Evolutionary conservation across 2,113 vertebrate genomes (phyloP), one percentile per base, ranked within the genome.

Genomic region (Rousettus leschenaultii): DNA sequence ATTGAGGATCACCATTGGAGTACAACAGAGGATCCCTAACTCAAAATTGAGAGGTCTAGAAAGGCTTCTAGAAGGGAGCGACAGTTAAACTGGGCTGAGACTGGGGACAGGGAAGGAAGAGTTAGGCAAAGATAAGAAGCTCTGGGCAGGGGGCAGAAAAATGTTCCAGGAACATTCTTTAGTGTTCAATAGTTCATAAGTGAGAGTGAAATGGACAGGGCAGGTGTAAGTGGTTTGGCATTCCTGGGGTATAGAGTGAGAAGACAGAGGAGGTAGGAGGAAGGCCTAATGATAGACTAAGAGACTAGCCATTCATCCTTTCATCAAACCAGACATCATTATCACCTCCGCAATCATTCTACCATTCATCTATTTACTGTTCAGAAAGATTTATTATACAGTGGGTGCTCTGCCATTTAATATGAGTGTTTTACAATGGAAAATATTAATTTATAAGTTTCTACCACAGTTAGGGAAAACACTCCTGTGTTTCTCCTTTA

Each of bases 11-110:
- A 43, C 71, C 8, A 0, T 7, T 12, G 26, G 18, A 63, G 12
- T 61, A 91, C 11, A 7, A 5, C 9, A 73, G 40, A 35, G 1
- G 24, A 2, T 13, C 45, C 28, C 11, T n/a, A n/a, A 63, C 21
- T 2, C 35, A 55, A 51, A 19, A 5, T 45, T 28, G 40, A 90
- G 78, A 45, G 28, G 22, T 48, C 53, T 13, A 7, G 15, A 38
- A 93, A 90, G 38, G 6, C 26, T 87, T 95, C 51, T 28, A 11
- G 45, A 59, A 33, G 24, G 33, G 90, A 61, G 11, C 61, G 28
- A 33, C 2, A 16, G 16, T 57, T 84, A 74, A 43, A 48, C 3
- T 15, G 6, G 19, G 1, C 21, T 79, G 51, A 84, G 38, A 75
- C 21, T 33, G 53, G 6, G 26, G 11, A n/a, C 51, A 5, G 28